Percentiles rank a stretch among this genome's conserved stretches.
Evolutionary conservation across 2,113 vertebrate genomes (phyloP).

Genomic region (Pomatostomus ruficeps): DNA sequence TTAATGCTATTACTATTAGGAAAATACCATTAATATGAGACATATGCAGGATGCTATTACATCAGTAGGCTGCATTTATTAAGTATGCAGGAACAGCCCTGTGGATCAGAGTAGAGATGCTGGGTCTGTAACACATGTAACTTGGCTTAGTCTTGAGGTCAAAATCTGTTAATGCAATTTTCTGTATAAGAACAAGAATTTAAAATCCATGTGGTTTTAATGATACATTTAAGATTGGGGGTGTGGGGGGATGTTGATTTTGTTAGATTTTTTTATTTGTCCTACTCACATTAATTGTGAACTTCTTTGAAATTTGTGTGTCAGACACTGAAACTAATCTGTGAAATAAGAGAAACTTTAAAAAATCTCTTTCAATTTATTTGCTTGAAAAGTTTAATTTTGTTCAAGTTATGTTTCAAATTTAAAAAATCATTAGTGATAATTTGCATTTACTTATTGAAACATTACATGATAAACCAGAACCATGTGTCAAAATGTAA

Average conservation of each 20-base stretch:
- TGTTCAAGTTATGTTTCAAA: conserved; percentile 18
- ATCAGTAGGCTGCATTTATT: conserved; percentile 35
- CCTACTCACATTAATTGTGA: neutral
- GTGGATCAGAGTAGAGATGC: conserved; percentile 6
- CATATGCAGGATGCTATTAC: conserved; percentile 60
- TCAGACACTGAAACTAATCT: neutral
- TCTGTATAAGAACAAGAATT: conserved; percentile 47
- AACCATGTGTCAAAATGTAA: conserved; percentile 31
- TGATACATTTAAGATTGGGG: neutral
- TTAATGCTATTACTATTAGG: conserved; percentile 56
- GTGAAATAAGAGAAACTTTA: neutral
- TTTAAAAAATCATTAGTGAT: conserved; percentile 3
- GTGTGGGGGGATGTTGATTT: neutral
- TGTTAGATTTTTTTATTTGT: neutral
- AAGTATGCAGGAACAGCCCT: neutral
- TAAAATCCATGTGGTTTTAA: conserved; percentile 63
- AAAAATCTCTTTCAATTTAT: neutral
- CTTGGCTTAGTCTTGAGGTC: conserved; percentile 59
- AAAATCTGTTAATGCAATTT: conserved; percentile 71
- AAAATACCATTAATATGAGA: conserved; percentile 70
- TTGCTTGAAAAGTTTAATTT: conserved; percentile 21
- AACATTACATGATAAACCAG: conserved; percentile 11
- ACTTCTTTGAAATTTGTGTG: neutral
- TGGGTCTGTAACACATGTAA: conserved; percentile 21
- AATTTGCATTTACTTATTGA: conserved; percentile 27